phyloP scores from a whole-genome alignment of 2,888 invertebrate species.

The Stegana nigrithorax region DNA sequence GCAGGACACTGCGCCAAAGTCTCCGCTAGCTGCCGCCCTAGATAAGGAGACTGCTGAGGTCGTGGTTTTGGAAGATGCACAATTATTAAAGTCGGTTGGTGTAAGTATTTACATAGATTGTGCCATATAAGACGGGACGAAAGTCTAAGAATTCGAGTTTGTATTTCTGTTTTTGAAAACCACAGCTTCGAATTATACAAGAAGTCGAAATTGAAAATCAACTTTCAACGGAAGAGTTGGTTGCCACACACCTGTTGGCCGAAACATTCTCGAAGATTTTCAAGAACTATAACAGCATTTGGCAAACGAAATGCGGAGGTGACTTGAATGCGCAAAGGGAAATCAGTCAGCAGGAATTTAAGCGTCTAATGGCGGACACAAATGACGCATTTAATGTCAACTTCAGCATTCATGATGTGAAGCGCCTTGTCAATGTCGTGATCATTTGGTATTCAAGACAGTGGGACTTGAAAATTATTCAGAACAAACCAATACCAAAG shows the following conservation, averaged over 20 bases:
- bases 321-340: no score
- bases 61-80: neutral
- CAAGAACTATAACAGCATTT: slow-evolving; percentile 30
- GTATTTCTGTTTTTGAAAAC: neutral
- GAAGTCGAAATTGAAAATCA: slow-evolving; percentile 34
- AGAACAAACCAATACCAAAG: slow-evolving; percentile 32
- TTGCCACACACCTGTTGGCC: slow-evolving; percentile 38
- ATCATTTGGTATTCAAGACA: slow-evolving; percentile 39
- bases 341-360: slow-evolving; percentile 19
- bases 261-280: slow-evolving; percentile 35
- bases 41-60: neutral
- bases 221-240: slow-evolving; percentile 29
- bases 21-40: neutral
- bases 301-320: slow-evolving; percentile 29
- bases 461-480: slow-evolving; percentile 32
- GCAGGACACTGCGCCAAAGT: no score
- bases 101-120: slow-evolving; percentile 27
- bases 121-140: no score
- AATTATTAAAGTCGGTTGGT: no score
- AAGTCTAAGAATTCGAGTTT: no score
- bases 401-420: slow-evolving; percentile 35
- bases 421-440: slow-evolving; percentile 49
- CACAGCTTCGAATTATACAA: slow-evolving; percentile 42
- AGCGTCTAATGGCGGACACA: slow-evolving; percentile 23
- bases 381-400: slow-evolving; percentile 28